Percentiles rank a stretch among this genome's conserved stretches.
These are phyloP conservation scores for Caradrina clavipalpis DNA, from an alignment of 2,888 invertebrate species.

Conservation along the genomic window DNA sequence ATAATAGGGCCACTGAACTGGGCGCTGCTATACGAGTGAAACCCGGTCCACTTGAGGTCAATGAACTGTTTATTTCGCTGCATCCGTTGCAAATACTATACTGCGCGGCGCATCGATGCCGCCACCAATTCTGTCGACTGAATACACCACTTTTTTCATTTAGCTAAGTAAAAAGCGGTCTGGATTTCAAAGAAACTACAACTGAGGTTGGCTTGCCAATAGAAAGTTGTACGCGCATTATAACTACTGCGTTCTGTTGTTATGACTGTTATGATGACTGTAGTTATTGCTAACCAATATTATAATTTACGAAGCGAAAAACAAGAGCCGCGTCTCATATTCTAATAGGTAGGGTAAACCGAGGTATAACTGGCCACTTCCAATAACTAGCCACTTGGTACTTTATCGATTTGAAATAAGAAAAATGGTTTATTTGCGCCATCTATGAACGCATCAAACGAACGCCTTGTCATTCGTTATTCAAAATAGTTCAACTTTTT, in stretches of 20 bases:
- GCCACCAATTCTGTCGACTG: slow-evolving; percentile 86
- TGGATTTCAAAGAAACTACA: slow-evolving; percentile 80
- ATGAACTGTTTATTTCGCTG: slow-evolving; percentile 90
- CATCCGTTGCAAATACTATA: slow-evolving; percentile 91
- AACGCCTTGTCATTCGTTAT: no score
- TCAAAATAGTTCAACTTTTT: no score
- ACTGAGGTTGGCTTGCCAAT: slow-evolving; percentile 69
- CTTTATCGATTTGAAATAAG: no score
- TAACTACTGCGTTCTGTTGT: slow-evolving; percentile 55
- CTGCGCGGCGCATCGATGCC: slow-evolving; percentile 84
- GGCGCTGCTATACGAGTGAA: slow-evolving; percentile 88
- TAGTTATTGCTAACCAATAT: slow-evolving; percentile 49
- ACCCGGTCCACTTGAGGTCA: slow-evolving; percentile 88
- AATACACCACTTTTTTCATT: slow-evolving; percentile 83
- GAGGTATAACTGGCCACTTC: no score
- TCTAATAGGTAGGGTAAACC: no score
- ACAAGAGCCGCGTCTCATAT: slow-evolving; percentile 21
- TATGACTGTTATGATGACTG: slow-evolving; percentile 47
- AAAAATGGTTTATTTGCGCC: no score
- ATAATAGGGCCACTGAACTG: slow-evolving; percentile 88
- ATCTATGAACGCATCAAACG: no score
- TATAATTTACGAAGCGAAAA: slow-evolving; percentile 25
- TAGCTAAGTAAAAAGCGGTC: slow-evolving; percentile 81
- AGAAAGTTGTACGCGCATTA: slow-evolving; percentile 77
- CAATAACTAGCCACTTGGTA: no score